These are phyloP conservation scores for Emberiza fucata DNA, from an alignment of 2,113 vertebrate species.

Conservation along the genomic window DNA sequence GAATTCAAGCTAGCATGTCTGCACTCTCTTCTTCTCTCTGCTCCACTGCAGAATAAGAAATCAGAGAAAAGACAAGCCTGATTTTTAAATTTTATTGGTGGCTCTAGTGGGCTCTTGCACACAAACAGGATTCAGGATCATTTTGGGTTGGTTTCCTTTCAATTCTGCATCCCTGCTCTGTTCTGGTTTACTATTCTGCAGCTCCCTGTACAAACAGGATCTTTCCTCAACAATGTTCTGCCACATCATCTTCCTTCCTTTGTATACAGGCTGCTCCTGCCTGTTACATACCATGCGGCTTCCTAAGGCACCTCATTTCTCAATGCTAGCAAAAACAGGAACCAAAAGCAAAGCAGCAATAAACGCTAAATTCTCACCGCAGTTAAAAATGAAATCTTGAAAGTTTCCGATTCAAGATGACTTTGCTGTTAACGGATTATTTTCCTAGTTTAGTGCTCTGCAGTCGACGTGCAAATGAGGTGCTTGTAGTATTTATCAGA, in stretches of 20 bases:
- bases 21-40: background rate
- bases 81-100: background rate
- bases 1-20: background rate
- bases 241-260: conserved; percentile 63
- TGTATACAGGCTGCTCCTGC: conserved; percentile 36
- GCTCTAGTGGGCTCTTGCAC: background rate
- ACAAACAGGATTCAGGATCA: background rate
- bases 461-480: background rate
- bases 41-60: background rate
- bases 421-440: background rate
- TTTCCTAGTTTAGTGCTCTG: background rate
- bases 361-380: background rate
- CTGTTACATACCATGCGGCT: background rate
- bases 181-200: conserved; percentile 8
- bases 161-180: conserved; percentile 11
- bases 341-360: conserved; percentile 44
- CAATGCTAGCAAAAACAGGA: conserved; percentile 53
- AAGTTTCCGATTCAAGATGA: conserved; percentile 22
- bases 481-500: background rate
- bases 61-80: background rate
- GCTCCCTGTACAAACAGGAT: conserved; percentile 50
- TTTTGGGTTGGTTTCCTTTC: conserved; percentile 18
- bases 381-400: conserved; percentile 21
- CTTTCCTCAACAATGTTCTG: conserved; percentile 52
- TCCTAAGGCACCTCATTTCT: conserved; percentile 48